phyloP scores from a whole-genome alignment of 2,888 invertebrate genomes.

The Cephus pulcher region DNA sequence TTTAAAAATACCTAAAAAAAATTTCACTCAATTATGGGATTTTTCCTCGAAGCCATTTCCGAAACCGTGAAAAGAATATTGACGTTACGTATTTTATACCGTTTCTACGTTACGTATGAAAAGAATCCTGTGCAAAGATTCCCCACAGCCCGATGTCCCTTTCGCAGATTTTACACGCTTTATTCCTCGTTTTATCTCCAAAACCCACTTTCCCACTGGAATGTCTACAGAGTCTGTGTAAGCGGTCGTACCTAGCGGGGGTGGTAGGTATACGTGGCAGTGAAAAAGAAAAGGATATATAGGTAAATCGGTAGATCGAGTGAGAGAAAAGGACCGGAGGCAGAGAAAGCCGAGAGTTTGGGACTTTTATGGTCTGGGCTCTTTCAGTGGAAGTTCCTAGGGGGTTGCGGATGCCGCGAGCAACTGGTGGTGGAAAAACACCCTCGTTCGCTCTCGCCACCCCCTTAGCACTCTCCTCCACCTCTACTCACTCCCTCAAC shows the following conservation, averaged over 20 bases:
- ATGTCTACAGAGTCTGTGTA: constrained; percentile 1
- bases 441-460: constrained; percentile 62
- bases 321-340: constrained; percentile 9
- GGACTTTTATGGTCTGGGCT: constrained; percentile 53
- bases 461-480: constrained; percentile 50
- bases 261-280: neutral
- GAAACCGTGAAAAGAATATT: neutral
- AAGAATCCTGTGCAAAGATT: neutral
- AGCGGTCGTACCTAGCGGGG: neutral
- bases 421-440: constrained; percentile 68
- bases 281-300: neutral
- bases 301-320: constrained; percentile 25
- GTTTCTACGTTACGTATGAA: neutral
- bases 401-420: constrained; percentile 55
- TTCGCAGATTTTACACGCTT: constrained; percentile 14
- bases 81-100: neutral
- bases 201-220: constrained; percentile 12
- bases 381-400: constrained; percentile 19
- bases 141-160: neutral
- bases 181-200: constrained; percentile 4
- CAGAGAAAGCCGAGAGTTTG: constrained; percentile 36
- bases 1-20: neutral
- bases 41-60: neutral
- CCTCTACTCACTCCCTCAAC: constrained; percentile 23
- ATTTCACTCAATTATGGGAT: neutral